These are phyloP conservation scores for Hyperoplus lanceolatus DNA, from an alignment of 2,797 vertebrate genomes.

Conservation along the genomic window DNA sequence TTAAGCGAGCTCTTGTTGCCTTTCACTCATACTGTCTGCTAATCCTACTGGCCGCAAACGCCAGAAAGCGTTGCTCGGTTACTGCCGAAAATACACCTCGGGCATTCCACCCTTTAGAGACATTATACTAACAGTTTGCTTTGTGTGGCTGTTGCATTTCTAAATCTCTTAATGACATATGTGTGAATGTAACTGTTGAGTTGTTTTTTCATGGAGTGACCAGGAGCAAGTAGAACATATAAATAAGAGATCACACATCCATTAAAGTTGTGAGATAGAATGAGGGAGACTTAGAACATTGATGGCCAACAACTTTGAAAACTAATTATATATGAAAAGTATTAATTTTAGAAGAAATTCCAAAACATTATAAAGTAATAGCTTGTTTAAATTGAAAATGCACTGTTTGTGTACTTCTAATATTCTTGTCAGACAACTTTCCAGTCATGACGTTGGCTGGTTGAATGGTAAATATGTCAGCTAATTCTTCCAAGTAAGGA, in stretches of 20 bases:
- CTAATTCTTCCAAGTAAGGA: no score
- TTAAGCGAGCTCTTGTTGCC: conserved; percentile 66
- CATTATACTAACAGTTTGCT: background rate
- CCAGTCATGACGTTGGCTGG: no score
- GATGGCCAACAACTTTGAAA: no score
- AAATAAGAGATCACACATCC: background rate
- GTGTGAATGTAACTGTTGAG: background rate
- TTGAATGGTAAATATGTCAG: no score
- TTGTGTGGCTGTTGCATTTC: conserved; percentile 20
- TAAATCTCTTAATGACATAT: conserved; percentile 13
- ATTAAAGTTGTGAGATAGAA: background rate
- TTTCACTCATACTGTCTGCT: conserved; percentile 65
- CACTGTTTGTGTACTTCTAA: no score
- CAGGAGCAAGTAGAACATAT: background rate
- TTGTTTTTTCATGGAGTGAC: background rate
- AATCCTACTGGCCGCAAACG: conserved; percentile 57
- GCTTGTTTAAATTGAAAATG: no score
- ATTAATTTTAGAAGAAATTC: no score
- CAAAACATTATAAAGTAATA: no score
- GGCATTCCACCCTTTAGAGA: conserved; percentile 7
- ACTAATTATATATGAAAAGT: no score
- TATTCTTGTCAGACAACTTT: no score
- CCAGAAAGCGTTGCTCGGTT: conserved; percentile 39
- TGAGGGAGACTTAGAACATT: background rate
- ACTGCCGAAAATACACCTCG: conserved; percentile 38